A percentile compares a stretch with the other conserved stretches of the same genome.
phyloP scores from a whole-genome alignment of 2,113 vertebrate genomes.

The Petroica traversi region DNA sequence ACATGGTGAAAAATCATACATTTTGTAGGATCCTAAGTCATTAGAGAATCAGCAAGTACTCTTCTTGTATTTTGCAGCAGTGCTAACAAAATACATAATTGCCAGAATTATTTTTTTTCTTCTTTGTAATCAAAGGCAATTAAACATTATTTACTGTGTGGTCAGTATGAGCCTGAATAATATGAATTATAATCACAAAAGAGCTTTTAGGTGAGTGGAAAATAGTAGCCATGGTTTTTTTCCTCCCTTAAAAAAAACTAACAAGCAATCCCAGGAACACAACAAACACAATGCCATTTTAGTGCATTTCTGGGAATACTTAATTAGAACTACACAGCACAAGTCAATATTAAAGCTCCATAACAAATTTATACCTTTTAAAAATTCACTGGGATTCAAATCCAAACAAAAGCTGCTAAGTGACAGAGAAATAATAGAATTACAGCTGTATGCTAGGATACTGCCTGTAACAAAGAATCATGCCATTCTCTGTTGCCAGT shows the following conservation, averaged over 20 bases:
- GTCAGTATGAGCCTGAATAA: slow-evolving; percentile 21
- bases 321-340: background rate
- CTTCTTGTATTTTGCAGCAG: background rate
- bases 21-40: background rate
- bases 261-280: background rate
- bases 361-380: slow-evolving; percentile 22
- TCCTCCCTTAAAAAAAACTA: background rate
- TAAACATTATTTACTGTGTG: slow-evolving; percentile 21
- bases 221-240: background rate
- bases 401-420: slow-evolving; percentile 13
- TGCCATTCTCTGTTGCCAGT: background rate
- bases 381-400: slow-evolving; percentile 16
- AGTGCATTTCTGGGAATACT: slow-evolving; percentile 21
- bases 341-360: slow-evolving; percentile 7
- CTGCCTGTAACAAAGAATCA: background rate
- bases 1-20: background rate
- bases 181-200: background rate
- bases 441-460: background rate
- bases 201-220: slow-evolving; percentile 20
- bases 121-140: slow-evolving; percentile 30
- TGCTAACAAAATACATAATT: slow-evolving; percentile 7
- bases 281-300: background rate
- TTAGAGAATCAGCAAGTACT: background rate
- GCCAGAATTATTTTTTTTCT: background rate
- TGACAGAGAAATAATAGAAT: background rate